phyloP scores from a whole-genome alignment of 2,888 invertebrate genomes.

The Erebia aethiops region DNA sequence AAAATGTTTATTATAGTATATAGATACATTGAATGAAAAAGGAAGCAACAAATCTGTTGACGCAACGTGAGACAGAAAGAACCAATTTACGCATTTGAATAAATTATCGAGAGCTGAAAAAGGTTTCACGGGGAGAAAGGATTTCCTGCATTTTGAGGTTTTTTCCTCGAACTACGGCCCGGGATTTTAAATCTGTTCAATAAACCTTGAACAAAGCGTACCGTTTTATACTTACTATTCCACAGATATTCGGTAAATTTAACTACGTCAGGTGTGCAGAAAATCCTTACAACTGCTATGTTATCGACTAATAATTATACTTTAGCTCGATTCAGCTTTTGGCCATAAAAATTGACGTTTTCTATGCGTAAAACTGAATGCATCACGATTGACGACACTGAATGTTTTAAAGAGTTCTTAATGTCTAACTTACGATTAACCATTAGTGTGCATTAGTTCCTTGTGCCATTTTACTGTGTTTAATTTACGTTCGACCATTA shows the following conservation, averaged over 20 bases:
- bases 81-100: slow-evolving; percentile 34
- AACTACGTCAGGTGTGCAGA: too few species aligned
- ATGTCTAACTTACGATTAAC: too few species aligned
- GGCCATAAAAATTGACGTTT: too few species aligned
- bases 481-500: too few species aligned
- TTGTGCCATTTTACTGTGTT: not conserved
- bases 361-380: too few species aligned
- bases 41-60: slow-evolving; percentile 6
- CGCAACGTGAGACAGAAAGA: slow-evolving; percentile 24
- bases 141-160: slow-evolving; percentile 6
- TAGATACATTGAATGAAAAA: not conserved
- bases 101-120: slow-evolving; percentile 30
- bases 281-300: too few species aligned
- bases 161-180: not conserved
- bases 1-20: not conserved
- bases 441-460: not conserved
- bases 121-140: slow-evolving; percentile 18
- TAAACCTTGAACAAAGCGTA: slow-evolving; percentile 1
- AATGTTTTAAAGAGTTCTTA: too few species aligned
- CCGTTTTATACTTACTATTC: not conserved
- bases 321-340: too few species aligned
- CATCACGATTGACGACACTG: too few species aligned
- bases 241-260: too few species aligned
- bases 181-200: slow-evolving; percentile 4
- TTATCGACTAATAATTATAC: too few species aligned